Conservation (phyloP, 2,113 vertebrate genomes). For the Podocnemis expansa region DNA sequence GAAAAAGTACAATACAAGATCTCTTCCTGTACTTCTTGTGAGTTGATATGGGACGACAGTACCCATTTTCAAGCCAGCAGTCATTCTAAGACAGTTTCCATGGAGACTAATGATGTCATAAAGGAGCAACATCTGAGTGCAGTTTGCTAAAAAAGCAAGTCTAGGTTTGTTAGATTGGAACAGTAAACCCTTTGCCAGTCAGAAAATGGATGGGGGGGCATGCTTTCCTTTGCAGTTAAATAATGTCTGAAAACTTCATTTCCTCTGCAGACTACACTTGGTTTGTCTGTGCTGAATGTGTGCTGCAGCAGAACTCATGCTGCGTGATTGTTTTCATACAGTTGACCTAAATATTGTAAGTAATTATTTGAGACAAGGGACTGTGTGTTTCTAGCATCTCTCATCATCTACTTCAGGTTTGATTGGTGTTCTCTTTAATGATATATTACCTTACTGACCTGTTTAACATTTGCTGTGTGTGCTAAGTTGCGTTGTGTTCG, state of each 20-base stretch:
- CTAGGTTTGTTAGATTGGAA: slow-evolving; percentile 38
- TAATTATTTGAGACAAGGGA: background rate
- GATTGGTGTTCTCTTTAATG: background rate
- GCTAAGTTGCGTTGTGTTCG: background rate
- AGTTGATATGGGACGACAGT: slow-evolving; percentile 65
- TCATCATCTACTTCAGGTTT: background rate
- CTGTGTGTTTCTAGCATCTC: background rate
- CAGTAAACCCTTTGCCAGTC: slow-evolving; percentile 33
- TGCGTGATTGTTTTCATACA: background rate
- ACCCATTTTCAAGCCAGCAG: slow-evolving; percentile 66
- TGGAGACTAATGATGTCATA: slow-evolving; percentile 78
- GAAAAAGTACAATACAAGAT: slow-evolving; percentile 37
- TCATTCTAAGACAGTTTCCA: slow-evolving; percentile 73
- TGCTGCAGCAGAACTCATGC: background rate
- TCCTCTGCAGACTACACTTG: background rate
- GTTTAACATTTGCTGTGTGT: background rate
- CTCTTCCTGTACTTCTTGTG: slow-evolving; percentile 64
- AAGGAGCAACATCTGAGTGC: slow-evolving; percentile 69
- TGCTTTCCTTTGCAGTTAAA: background rate
- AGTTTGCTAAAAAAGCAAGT: slow-evolving; percentile 64
- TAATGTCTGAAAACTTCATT: background rate
- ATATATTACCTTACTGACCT: background rate
- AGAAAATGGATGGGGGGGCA: background rate
- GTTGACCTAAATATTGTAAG: background rate
- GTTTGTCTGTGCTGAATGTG: background rate